These are phyloP conservation scores for Montipora cactus DNA, from an alignment of 64 coral and sea anemone species.

Conservation along the genomic window DNA sequence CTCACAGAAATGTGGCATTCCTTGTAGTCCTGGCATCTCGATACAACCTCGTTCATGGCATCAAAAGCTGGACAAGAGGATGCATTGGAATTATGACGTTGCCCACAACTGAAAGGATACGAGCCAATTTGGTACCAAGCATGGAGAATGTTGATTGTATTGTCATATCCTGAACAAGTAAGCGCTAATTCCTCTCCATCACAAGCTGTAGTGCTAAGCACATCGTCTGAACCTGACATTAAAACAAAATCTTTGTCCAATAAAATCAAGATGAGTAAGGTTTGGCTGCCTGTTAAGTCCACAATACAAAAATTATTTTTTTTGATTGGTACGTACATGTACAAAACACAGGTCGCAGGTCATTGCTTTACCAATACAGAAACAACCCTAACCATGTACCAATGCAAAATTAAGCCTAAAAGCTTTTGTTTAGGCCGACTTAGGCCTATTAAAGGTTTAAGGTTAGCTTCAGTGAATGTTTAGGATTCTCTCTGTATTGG, in stretches of 20 bases:
- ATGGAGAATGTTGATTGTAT: conserved; percentile 83
- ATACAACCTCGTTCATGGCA: conserved; percentile 36
- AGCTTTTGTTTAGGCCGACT: too few species aligned
- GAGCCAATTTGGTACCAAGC: conserved; percentile 61
- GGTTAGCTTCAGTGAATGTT: too few species aligned
- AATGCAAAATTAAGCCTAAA: too few species aligned
- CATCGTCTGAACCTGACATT: conserved; percentile 60
- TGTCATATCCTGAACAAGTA: conserved; percentile 35
- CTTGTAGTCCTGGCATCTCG: conserved; percentile 77
- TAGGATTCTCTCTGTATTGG: too few species aligned
- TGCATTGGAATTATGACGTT: conserved; percentile 10
- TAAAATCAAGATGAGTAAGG: too few species aligned
- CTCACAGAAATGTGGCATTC: conserved; percentile 62
- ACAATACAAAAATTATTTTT: too few species aligned
- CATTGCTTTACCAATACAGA: too few species aligned
- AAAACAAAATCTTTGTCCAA: not conserved
- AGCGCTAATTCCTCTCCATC: conserved; percentile 30
- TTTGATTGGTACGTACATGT: too few species aligned
- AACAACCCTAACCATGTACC: too few species aligned
- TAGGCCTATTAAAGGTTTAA: too few species aligned
- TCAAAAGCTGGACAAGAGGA: conserved; percentile 48
- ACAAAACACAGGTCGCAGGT: too few species aligned
- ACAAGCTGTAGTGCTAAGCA: conserved; percentile 40
- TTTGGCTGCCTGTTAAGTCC: too few species aligned
- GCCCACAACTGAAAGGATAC: conserved; percentile 17